Evolutionary conservation across 2,113 vertebrate species (phyloP), one percentile per base, ranked within the genome.

Genomic region (Lophura nycthemera): DNA sequence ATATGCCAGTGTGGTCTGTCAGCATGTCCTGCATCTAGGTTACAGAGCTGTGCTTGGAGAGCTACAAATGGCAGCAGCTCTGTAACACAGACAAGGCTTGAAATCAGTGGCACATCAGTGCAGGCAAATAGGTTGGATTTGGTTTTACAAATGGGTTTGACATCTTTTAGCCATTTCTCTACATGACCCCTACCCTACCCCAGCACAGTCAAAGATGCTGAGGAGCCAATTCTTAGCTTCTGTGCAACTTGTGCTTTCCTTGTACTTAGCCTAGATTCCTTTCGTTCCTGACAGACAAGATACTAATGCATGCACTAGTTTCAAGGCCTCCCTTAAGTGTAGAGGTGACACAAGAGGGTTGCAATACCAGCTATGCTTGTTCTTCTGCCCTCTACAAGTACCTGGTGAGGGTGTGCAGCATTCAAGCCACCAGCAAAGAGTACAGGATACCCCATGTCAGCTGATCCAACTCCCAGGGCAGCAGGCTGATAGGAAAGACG

Each of bases 401-500:
- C 99, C 99, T 99, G 99, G 97, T 98, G 98, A 93, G 98, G 97
- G 95, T 98, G 98, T 93, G 97, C 96, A 93, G 98, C 96, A 54
- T 97, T 97, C 96, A 98, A 96, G 94, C 98, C 98, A 97, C 98
- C 97, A 98, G 98, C 97, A 96, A 98, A 98, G 93, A 97, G 97
- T 89, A 98, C 96, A 94, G 98, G 98, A 91, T 98, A 98, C 96
- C 98, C 98, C 92, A 98, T 96, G 90, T 99, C 99, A 93, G 98
- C 96, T 74, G 98, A 98, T 98, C 98, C 99, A 97, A 97, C 93
- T 97, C 97, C 97, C 76, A 98, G 94, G 88, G 96, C 96, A 67
- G 98, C 96, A 95, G 98, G 97, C 97, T 99, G 99, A 98, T 98
- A 99, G 88, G 98, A 99, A 96, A 99, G 97, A 95, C 98, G 99